These are phyloP conservation scores for Diceros bicornis DNA, from an alignment of 2,797 vertebrate species.

Conservation along the genomic window DNA sequence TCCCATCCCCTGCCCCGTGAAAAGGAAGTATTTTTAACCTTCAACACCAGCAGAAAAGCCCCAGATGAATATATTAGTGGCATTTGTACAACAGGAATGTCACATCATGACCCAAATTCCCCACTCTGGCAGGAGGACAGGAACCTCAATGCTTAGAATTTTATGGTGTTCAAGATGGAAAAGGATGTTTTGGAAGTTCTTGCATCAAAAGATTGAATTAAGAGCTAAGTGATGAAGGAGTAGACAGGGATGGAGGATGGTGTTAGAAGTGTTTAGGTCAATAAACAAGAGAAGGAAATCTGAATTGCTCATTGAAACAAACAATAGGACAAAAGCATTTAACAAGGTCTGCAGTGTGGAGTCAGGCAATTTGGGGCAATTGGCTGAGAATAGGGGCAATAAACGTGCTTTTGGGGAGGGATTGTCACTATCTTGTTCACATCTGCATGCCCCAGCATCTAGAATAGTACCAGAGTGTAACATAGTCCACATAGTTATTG, in stretches of 20 bases:
- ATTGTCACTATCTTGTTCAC: not conserved
- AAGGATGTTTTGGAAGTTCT: not conserved
- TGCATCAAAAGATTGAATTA: not conserved
- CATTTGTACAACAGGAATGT: rapidly evolving
- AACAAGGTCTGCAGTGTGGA: not conserved
- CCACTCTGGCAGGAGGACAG: not conserved
- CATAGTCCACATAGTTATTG: not conserved
- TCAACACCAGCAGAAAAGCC: not conserved
- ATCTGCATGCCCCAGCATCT: not conserved
- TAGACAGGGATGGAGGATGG: not conserved
- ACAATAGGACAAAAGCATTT: not conserved
- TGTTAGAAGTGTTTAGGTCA: not conserved
- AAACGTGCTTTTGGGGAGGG: not conserved
- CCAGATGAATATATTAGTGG: not conserved
- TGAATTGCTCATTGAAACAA: not conserved
- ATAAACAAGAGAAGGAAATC: not conserved
- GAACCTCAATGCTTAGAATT: not conserved
- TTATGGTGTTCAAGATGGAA: not conserved
- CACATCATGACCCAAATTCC: not conserved
- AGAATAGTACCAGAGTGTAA: not conserved
- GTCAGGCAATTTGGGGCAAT: not conserved
- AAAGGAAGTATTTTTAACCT: not conserved
- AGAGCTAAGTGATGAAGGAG: not conserved
- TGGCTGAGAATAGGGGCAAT: not conserved
- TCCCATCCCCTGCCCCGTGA: not conserved